phyloP scores from a whole-genome alignment of 2,113 vertebrate genomes.

The Upupa epops region DNA sequence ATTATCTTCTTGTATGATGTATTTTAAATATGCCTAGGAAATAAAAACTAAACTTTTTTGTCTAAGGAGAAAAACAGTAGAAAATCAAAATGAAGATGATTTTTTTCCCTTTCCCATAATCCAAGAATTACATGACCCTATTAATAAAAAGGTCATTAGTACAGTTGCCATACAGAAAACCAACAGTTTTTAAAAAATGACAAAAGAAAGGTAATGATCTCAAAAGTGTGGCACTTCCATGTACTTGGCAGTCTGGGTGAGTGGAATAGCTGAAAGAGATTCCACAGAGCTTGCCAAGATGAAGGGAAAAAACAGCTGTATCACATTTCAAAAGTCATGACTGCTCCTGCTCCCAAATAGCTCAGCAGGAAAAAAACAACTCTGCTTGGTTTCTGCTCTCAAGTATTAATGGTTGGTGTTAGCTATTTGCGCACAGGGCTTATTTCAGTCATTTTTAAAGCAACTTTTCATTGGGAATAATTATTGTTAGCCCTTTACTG shows the following conservation, averaged over 20 bases:
- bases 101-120: neutral
- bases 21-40: neutral
- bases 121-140: neutral
- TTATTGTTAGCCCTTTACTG: neutral
- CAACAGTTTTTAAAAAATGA: neutral
- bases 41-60: neutral
- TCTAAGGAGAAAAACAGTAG: neutral
- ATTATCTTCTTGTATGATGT: neutral
- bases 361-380: neutral
- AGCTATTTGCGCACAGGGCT: neutral
- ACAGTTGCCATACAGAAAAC: neutral
- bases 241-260: neutral
- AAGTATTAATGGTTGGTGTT: neutral
- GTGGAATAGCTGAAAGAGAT: neutral
- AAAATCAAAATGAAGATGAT: neutral
- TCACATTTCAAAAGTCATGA: conserved; percentile 30
- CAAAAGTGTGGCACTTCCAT: neutral
- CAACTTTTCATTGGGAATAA: neutral
- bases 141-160: neutral
- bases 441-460: neutral
- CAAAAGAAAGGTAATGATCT: neutral
- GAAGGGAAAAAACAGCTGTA: neutral
- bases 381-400: neutral
- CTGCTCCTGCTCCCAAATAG: neutral
- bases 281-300: neutral